These are phyloP conservation scores for Brotula barbata DNA, from an alignment of 2,797 vertebrate species.

Conservation along the genomic window DNA sequence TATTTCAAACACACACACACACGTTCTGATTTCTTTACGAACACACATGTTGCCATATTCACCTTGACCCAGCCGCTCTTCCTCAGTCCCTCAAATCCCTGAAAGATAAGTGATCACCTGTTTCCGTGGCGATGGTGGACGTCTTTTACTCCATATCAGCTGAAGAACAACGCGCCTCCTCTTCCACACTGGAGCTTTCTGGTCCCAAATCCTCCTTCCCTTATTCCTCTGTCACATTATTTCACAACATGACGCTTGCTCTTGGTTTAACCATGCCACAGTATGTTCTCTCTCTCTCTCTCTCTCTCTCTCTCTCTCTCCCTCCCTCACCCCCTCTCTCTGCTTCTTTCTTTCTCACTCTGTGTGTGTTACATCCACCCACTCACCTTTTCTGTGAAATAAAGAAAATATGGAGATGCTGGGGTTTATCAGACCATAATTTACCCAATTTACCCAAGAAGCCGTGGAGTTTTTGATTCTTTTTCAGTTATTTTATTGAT, in stretches of 20 bases:
- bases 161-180: slow-evolving; percentile 12
- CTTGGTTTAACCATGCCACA: slow-evolving; percentile 44
- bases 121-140: slow-evolving; percentile 34
- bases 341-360: slow-evolving; percentile 53
- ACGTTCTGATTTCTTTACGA: neutral
- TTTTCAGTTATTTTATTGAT: too few species aligned
- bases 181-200: slow-evolving; percentile 11
- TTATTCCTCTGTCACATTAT: slow-evolving; percentile 44
- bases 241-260: slow-evolving; percentile 30
- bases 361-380: slow-evolving; percentile 60
- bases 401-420: slow-evolving; percentile 48
- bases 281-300: slow-evolving; percentile 40
- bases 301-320: slow-evolving; percentile 27
- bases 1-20: neutral
- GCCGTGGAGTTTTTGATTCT: too few species aligned
- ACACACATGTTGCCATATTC: neutral
- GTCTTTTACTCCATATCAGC: slow-evolving; percentile 48
- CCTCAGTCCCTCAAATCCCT: too few species aligned
- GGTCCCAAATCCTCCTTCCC: slow-evolving; percentile 29
- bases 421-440: too few species aligned
- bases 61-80: slow-evolving; percentile 11
- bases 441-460: too few species aligned
- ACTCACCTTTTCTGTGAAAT: slow-evolving; percentile 63
- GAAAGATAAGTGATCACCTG: slow-evolving; percentile 67
- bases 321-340: slow-evolving; percentile 13